phyloP scores from a whole-genome alignment of 2,113 vertebrate species.

The Microcebus lehilahytsara region DNA sequence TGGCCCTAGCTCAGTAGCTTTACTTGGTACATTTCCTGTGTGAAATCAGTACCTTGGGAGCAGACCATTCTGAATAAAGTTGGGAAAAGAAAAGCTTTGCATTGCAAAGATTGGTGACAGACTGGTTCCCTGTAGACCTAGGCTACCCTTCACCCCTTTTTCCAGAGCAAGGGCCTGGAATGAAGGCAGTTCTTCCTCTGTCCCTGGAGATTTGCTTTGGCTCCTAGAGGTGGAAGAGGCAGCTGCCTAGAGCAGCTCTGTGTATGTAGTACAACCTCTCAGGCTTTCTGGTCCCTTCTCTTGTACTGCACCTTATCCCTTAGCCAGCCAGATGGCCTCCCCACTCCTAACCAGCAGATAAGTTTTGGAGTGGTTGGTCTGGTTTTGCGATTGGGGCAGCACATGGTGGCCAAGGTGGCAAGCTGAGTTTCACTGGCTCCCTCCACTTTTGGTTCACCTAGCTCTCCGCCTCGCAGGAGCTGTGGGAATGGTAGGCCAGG shows the following conservation, averaged over 20 bases:
- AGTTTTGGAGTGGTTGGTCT: neutral
- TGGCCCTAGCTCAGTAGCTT: conserved; percentile 20
- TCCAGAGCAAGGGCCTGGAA: conserved; percentile 20
- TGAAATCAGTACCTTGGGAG: neutral
- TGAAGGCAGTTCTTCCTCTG: neutral
- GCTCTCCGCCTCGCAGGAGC: neutral
- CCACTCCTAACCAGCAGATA: neutral
- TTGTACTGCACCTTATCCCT: conserved; percentile 61
- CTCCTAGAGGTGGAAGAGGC: conserved; percentile 31
- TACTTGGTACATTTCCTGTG: conserved; percentile 21
- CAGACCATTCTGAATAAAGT: neutral
- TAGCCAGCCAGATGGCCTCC: conserved; percentile 5
- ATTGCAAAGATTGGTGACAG: neutral
- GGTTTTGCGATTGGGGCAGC: neutral
- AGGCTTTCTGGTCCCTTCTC: neutral
- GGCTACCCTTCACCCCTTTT: neutral
- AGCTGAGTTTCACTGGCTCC: neutral
- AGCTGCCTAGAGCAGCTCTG: neutral
- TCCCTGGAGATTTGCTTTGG: neutral
- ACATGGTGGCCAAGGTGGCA: neutral
- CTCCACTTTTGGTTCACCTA: neutral
- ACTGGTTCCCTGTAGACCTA: neutral
- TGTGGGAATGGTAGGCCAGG: neutral
- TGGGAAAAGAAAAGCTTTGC: neutral
- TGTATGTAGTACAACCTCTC: neutral